Conservation (phyloP, 2,113 vertebrate species). For the Atlantisia rogersi region DNA sequence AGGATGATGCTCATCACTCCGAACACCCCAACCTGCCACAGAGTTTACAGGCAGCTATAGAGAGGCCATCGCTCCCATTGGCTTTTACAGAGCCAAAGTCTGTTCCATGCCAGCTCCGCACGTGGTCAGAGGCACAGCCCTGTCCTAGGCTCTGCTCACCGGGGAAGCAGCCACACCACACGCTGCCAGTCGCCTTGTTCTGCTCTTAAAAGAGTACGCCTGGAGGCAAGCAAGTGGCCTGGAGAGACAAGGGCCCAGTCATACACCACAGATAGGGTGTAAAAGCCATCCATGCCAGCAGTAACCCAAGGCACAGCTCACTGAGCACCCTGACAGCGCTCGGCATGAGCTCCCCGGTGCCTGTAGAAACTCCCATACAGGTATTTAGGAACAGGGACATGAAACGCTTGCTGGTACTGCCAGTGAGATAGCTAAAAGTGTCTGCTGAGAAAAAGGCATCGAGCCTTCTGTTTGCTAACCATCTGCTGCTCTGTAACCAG, state of each 20-base stretch:
- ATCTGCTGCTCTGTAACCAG: not conserved
- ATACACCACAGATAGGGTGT: not conserved
- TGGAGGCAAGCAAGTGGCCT: not conserved
- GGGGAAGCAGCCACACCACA: not conserved
- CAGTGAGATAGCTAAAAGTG: rapidly evolving
- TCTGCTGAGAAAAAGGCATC: not conserved
- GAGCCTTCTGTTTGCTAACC: not conserved
- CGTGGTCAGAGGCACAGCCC: rapidly evolving
- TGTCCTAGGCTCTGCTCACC: not conserved
- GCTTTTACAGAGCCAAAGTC: not conserved
- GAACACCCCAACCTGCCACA: rapidly evolving
- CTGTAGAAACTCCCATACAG: rapidly evolving
- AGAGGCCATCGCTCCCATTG: rapidly evolving
- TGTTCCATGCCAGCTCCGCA: not conserved
- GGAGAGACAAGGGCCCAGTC: not conserved
- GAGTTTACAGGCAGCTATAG: rapidly evolving
- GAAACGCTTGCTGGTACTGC: rapidly evolving
- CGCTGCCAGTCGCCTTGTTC: not conserved
- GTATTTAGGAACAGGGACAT: rapidly evolving
- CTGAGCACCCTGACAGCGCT: rapidly evolving
- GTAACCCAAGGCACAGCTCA: not conserved
- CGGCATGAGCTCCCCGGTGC: rapidly evolving
- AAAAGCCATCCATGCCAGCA: rapidly evolving
- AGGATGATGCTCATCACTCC: not conserved
- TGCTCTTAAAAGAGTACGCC: not conserved